Evolutionary conservation across 2,888 invertebrate genomes (phyloP).

Genomic region (Crioceris asparagi): DNA sequence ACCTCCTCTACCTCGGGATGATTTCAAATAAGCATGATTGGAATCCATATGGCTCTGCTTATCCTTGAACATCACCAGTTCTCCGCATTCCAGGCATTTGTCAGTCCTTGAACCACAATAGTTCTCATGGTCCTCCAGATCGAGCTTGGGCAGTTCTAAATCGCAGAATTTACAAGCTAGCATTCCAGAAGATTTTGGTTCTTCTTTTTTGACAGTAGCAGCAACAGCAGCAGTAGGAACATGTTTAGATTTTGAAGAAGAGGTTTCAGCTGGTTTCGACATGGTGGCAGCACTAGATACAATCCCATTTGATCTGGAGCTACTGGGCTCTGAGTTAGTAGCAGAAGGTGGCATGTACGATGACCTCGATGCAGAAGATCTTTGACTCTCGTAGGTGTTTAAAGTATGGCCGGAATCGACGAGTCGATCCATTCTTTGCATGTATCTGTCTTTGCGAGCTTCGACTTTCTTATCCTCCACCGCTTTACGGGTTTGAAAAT

Average conservation of each 20-base stretch:
- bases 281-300: background rate
- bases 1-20: conserved; percentile 30
- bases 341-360: background rate
- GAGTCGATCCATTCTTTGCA: conserved; percentile 23
- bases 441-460: conserved; percentile 20
- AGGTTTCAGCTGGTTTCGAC: background rate
- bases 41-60: conserved; percentile 51
- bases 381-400: conserved; percentile 11
- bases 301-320: background rate
- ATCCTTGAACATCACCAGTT: conserved; percentile 61
- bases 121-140: conserved; percentile 51
- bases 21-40: conserved; percentile 54
- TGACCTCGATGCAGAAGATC: background rate
- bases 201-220: background rate
- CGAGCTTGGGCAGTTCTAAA: conserved; percentile 49
- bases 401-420: conserved; percentile 24
- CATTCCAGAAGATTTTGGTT: conserved; percentile 23
- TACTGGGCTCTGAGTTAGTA: background rate
- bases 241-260: background rate
- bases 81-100: conserved; percentile 54
- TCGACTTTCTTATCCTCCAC: conserved; percentile 28
- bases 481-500: conserved; percentile 26
- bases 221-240: background rate
- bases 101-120: conserved; percentile 65
- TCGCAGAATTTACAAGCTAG: conserved; percentile 56